Base-by-base conservation (phyloP, 1,140 invertebrate species). In the Mizuhopecten yessoensis region DNA sequence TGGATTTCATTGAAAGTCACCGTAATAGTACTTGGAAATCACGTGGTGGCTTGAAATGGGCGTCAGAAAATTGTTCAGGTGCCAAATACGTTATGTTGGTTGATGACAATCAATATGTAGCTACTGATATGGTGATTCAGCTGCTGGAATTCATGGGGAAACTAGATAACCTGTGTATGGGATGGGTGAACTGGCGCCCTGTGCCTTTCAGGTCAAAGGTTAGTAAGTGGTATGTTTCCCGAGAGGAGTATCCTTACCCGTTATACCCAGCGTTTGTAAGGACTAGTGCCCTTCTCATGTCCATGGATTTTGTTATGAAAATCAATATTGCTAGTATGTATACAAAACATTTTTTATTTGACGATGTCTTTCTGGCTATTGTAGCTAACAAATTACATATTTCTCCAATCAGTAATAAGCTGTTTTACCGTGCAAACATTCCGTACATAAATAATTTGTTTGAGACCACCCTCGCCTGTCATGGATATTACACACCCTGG, bases 31-130 rank as follows among this genome's bases (percentile, higher is more conserved):
- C 57, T 23, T 75, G 57, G 57, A 75, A 75, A 75, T 17, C 57
- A 75, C 57, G 57, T 75, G 57, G 57, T 75, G 57, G 57, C 0
- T 75, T 75, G 57, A 75, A 75, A 75, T 75, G 57, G 57, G 57
- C 57, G 23, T n/a, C n/a, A 75, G 57, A 75, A n/a, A 75, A 75
- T 13, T 75, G 57, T n/a, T 75, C n/a, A 3, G 17, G 17, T 29
- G 57, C 57, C 5, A n/a, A n/a, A 75, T 75, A 75, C 23, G 57
- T 75, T 2, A 75, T 75, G 57, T 29, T 75, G n/a, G 57, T 75
- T 1, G 57, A 75, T 75, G 57, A 75, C n/a, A 29, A 75, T n/a
- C 29, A 75, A 29, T 75, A 75, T 17, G 57, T 75, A 11, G 15
- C 57, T 23, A 75, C 57, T 29, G 57, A 75, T 75, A 29, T 75